Conservation (phyloP, 2,113 vertebrate species). For the Oophaga pumilio region DNA sequence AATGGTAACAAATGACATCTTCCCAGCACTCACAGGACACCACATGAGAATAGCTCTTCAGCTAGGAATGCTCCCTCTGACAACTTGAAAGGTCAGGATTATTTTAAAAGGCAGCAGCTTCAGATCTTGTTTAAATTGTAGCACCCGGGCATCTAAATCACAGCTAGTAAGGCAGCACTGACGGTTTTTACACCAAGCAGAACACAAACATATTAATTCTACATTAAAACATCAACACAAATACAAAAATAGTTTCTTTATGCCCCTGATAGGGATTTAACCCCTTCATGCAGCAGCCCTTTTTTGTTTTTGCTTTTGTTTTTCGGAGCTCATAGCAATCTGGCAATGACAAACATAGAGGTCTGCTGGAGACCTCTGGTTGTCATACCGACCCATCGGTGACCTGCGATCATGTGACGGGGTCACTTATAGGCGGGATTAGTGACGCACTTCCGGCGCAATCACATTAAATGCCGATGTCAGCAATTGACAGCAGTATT, state of each 20-base stretch:
- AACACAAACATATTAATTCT: neutral
- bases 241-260: neutral
- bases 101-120: slow-evolving; percentile 50
- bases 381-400: too few relatives aligned
- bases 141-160: slow-evolving; percentile 11
- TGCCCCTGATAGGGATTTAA: neutral
- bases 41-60: slow-evolving; percentile 52
- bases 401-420: too few relatives aligned
- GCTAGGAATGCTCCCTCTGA: slow-evolving; percentile 31
- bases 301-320: neutral
- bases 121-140: slow-evolving; percentile 37
- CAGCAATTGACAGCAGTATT: too few relatives aligned
- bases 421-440: too few relatives aligned
- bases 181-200: neutral
- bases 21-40: slow-evolving; percentile 36
- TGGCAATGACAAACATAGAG: too few relatives aligned
- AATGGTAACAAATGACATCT: slow-evolving; percentile 3
- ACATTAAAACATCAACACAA: neutral
- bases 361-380: too few relatives aligned
- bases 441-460: too few relatives aligned
- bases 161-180: neutral
- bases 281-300: too few relatives aligned
- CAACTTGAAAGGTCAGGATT: slow-evolving; percentile 54
- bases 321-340: too few relatives aligned
- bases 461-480: too few relatives aligned